Evolutionary conservation across 2,888 invertebrate species (phyloP).

Genomic region (Zygaena filipendulae): DNA sequence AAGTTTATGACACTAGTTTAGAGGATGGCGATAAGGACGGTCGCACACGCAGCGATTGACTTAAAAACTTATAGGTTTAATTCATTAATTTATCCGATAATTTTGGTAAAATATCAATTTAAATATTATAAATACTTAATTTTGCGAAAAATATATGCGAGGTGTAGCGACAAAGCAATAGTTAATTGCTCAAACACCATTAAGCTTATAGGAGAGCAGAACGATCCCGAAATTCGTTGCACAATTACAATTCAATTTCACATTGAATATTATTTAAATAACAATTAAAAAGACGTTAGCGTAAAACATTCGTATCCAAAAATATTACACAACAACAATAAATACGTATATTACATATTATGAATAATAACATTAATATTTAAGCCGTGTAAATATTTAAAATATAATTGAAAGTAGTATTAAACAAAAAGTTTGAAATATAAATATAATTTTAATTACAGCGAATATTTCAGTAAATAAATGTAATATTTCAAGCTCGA

Average conservation of each 20-base stretch:
- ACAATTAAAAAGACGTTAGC: slow-evolving; percentile 50
- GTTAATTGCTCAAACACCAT: slow-evolving; percentile 23
- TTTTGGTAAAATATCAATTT: slow-evolving; percentile 45
- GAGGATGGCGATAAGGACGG: slow-evolving; percentile 69
- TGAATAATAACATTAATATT: slow-evolving; percentile 57
- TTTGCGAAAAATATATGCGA: slow-evolving; percentile 53
- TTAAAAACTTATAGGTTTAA: slow-evolving; percentile 28
- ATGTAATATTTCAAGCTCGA: slow-evolving; percentile 63
- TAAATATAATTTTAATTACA: slow-evolving; percentile 45
- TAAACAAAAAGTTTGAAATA: slow-evolving; percentile 41
- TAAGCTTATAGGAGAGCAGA: background rate
- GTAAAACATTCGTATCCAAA: slow-evolving; percentile 61
- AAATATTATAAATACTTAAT: slow-evolving; percentile 41
- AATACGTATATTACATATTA: slow-evolving; percentile 57
- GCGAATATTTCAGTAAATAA: slow-evolving; percentile 57
- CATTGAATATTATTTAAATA: slow-evolving; percentile 34
- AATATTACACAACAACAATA: slow-evolving; percentile 61
- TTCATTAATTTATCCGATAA: slow-evolving; percentile 22
- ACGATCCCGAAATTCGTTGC: background rate
- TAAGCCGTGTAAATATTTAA: slow-evolving; percentile 64
- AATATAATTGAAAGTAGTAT: slow-evolving; percentile 52
- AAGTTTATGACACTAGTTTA: slow-evolving; percentile 68
- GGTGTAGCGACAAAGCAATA: slow-evolving; percentile 44
- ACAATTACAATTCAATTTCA: slow-evolving; percentile 3
- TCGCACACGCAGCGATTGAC: slow-evolving; percentile 60